Percentiles rank a stretch among this genome's conserved stretches.
Conservation (phyloP, 2,113 vertebrate genomes). For the Psettodes erumei region DNA sequence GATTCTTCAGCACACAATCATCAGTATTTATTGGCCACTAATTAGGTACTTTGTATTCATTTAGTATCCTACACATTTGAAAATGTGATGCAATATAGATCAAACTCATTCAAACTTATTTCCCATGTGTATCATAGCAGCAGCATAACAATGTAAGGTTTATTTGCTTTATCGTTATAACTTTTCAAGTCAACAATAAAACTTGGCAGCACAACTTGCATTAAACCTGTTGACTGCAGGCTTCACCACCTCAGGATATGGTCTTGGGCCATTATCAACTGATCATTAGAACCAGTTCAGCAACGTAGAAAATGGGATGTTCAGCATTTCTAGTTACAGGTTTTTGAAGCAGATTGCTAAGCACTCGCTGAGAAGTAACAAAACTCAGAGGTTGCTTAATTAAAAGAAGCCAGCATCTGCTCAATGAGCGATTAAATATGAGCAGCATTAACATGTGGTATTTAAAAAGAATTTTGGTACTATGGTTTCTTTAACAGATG, state of each 20-base stretch:
- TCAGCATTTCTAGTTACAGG: conserved; percentile 71
- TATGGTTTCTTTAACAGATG: conserved; percentile 79
- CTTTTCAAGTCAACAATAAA: conserved; percentile 25
- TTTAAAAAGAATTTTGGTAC: conserved; percentile 72
- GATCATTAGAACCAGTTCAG: conserved; percentile 77
- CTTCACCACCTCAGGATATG: conserved; percentile 53
- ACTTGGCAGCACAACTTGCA: conserved; percentile 18
- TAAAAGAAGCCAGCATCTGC: conserved; percentile 80
- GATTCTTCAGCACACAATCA: conserved; percentile 36
- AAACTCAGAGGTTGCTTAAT: conserved; percentile 77
- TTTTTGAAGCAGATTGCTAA: conserved; percentile 72
- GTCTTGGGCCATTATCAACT: conserved; percentile 73
- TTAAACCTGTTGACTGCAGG: conserved; percentile 47
- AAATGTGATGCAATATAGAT: conserved; percentile 24
- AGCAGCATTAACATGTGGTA: conserved; percentile 70
- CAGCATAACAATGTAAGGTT: conserved; percentile 1
- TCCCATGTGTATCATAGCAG: conserved; percentile 4
- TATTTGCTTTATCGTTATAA: conserved; percentile 4
- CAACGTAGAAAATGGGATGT: conserved; percentile 76
- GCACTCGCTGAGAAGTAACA: conserved; percentile 64
- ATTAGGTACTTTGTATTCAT: conserved; percentile 47
- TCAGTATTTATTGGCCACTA: conserved; percentile 28
- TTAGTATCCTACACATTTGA: conserved; percentile 20
- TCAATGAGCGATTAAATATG: conserved; percentile 75
- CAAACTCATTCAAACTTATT: conserved; percentile 13